A percentile compares a stretch with the other conserved stretches of the same genome.
phyloP scores from a whole-genome alignment of 1,140 invertebrate genomes.

The Capitella teleta region DNA sequence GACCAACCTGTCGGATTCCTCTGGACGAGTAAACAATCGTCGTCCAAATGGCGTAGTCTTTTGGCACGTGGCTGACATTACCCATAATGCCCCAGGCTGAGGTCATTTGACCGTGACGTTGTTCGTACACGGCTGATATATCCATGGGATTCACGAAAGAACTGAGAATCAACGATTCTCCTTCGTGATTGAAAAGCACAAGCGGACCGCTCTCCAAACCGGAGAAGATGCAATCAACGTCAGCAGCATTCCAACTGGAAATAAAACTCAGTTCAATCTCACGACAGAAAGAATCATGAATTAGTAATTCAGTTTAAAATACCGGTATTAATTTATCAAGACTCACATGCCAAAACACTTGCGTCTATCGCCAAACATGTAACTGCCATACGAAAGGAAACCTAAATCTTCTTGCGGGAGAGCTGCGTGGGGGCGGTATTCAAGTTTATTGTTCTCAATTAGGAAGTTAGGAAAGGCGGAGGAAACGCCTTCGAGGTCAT shows the following conservation, averaged over 20 bases:
- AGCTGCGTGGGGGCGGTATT: background rate
- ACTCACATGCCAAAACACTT: constrained; percentile 6
- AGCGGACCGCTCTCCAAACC: constrained; percentile 6
- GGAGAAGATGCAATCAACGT: background rate
- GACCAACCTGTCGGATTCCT: constrained; percentile 22
- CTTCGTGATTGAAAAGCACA: constrained; percentile 2
- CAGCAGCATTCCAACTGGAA: constrained; percentile 2
- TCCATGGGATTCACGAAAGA: constrained; percentile 8
- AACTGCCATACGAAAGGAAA: constrained; percentile 3
- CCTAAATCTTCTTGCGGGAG: background rate
- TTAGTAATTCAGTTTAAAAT: background rate
- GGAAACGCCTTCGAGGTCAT: background rate
- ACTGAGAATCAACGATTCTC: background rate
- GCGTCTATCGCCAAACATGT: constrained; percentile 5
- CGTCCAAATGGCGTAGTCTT: constrained; percentile 16
- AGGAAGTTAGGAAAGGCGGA: constrained; percentile 5
- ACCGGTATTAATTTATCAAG: background rate
- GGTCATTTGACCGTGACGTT: background rate
- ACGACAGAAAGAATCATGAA: background rate
- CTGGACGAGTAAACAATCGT: constrained; percentile 16
- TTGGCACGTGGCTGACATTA: constrained; percentile 20
- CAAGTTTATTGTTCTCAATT: background rate
- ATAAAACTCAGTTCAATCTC: background rate
- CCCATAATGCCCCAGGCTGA: constrained; percentile 27
- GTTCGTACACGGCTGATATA: constrained; percentile 4